Evolutionary conservation across 1,140 invertebrate genomes (phyloP).

Genomic region (Chionoecetes opilio): DNA sequence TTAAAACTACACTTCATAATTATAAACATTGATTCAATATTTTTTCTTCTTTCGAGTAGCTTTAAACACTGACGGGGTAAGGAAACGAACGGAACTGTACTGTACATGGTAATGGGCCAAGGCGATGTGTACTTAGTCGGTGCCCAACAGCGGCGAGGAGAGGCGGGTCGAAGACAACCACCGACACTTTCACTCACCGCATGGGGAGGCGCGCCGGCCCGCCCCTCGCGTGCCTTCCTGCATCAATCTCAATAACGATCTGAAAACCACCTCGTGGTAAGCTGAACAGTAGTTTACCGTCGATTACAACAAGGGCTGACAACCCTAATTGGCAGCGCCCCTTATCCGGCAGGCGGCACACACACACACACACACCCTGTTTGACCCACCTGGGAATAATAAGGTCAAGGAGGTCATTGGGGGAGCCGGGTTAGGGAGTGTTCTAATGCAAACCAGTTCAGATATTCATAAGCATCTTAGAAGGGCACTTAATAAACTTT

Average conservation of each 20-base stretch:
- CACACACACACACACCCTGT: neutral
- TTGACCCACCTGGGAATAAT: neutral
- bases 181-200: neutral
- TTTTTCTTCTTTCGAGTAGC: neutral
- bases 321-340: neutral
- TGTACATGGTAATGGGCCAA: slow-evolving; percentile 16
- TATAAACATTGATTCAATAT: too few relatives aligned
- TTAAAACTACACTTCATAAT: too few relatives aligned
- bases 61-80: neutral
- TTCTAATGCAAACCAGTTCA: too few relatives aligned
- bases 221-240: neutral
- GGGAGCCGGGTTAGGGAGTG: too few relatives aligned
- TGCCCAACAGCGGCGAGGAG: neutral
- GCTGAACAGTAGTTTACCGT: neutral
- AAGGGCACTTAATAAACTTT: neutral
- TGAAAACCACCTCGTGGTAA: neutral
- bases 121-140: slow-evolving; percentile 6
- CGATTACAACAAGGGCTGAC: neutral
- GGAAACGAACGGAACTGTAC: too few relatives aligned
- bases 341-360: slow-evolving; percentile 8
- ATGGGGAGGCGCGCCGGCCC: neutral
- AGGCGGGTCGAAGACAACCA: neutral
- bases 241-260: slow-evolving; percentile 20
- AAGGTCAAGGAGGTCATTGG: too few relatives aligned
- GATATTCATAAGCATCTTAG: neutral